phyloP scores from a whole-genome alignment of 2,797 vertebrate species.

The Gambusia yucatana region DNA sequence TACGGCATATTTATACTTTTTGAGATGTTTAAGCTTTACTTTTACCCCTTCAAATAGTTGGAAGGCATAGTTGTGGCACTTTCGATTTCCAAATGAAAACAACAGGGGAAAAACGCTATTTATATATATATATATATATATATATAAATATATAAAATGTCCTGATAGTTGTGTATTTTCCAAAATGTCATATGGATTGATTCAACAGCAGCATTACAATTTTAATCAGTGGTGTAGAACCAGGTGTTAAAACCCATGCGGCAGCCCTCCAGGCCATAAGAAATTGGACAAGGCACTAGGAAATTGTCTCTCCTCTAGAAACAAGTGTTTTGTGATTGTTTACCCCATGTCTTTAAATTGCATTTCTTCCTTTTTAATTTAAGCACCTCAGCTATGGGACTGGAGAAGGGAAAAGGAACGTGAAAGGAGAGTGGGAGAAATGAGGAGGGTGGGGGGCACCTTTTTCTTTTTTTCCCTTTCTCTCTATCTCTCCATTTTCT shows the following conservation, averaged over 20 bases:
- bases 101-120: constrained; percentile 22
- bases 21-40: constrained; percentile 65
- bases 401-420: constrained; percentile 59
- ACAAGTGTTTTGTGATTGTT: constrained; percentile 88
- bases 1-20: constrained; percentile 49
- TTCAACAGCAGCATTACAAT: constrained; percentile 86
- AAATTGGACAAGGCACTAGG: constrained; percentile 87
- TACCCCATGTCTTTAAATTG: constrained; percentile 93
- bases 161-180: constrained; percentile 80
- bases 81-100: constrained; percentile 69
- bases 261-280: constrained; percentile 82
- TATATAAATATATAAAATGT: constrained; percentile 61
- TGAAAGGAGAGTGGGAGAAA: constrained; percentile 38
- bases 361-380: constrained; percentile 90
- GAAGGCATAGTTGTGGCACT: constrained; percentile 66
- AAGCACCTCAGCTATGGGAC: constrained; percentile 80
- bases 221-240: constrained; percentile 90
- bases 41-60: constrained; percentile 64
- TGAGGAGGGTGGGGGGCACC: constrained; percentile 53
- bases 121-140: constrained; percentile 44
- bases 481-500: constrained; percentile 76
- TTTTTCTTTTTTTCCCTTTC: constrained; percentile 45
- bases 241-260: constrained; percentile 85
- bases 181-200: constrained; percentile 89
- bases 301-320: constrained; percentile 86